Base-by-base conservation (phyloP, 2,113 vertebrate species). In the Serinus canaria region DNA sequence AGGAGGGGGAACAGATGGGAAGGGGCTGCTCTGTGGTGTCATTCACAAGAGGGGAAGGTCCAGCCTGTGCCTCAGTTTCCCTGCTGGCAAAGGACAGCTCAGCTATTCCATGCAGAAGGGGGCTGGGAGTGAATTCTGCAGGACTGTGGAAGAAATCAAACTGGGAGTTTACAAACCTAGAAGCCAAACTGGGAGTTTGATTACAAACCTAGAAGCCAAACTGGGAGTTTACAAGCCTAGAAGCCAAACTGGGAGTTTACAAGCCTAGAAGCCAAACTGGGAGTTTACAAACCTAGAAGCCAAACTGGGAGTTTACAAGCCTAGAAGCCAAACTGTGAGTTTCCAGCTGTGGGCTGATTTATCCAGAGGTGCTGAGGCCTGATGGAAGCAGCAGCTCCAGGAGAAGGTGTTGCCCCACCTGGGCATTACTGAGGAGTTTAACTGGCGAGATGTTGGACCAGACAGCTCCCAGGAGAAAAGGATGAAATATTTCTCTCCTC, bases 61-160 rank as follows among this genome's bases (percentile, higher is more conserved):
- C 49, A 39, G n/a, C 5, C 35, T 0, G 1, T 74, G 80, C 87
- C 80, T 92, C 67, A n/a, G 63, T 92, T 89, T 94, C 76, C 76
- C 43, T 46, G 20, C 46, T 43, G 53, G 17, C 14, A 37, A 55
- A 80, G 50, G 6, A 23, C 33, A 79, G 19, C 43, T 78, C 50
- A 15, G 3, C 4, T 44, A 0, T 28, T 73, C 47, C 31, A 4
- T 7, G 47, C 17, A 31, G 35, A 63, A 5, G 0, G 13, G 16
- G 8, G 9, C 8, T 35, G 66, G 68, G 79, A 58, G 39, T 1
- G 62, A 1, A 43, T 6, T 28, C 8, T 46, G 56, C 13, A 59
- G 62, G 7, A 8, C 23, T 19, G 49, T 0, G 1, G 67, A 15
- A 23, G 43, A 16, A 46, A 5, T 18, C 10, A 37, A 9, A 47